Conservation (phyloP, 1,140 invertebrate genomes). For the Drosophila arizonae region DNA sequence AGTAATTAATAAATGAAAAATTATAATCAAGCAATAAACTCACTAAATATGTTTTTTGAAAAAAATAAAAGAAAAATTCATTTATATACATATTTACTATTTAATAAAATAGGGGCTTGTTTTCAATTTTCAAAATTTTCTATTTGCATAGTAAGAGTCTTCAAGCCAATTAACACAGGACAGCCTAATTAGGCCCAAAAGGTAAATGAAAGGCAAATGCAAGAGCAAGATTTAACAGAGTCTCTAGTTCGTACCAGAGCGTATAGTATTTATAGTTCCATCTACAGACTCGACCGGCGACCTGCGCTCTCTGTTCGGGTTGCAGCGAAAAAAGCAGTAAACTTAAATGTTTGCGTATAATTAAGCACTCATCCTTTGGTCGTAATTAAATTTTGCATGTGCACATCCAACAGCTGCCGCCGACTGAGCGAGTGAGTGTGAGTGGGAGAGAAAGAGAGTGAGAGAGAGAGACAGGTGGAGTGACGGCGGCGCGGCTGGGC, state of each 20-base stretch:
- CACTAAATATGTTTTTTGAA: no score
- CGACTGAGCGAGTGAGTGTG: neutral
- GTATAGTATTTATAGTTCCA: slow-evolving; percentile 14
- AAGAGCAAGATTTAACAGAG: slow-evolving; percentile 16
- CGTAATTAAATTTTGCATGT: slow-evolving; percentile 83
- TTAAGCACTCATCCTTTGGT: slow-evolving; percentile 83
- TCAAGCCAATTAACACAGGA: no score
- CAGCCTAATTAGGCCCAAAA: slow-evolving; percentile 33
- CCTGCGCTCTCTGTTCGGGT: slow-evolving; percentile 1
- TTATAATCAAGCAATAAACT: no score
- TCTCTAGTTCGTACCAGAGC: neutral
- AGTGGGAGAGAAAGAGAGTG: neutral
- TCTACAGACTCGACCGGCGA: neutral
- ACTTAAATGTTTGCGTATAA: slow-evolving; percentile 83
- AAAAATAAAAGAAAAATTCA: no score
- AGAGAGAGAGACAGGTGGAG: neutral
- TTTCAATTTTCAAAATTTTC: no score
- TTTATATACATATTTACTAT: no score
- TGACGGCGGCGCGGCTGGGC: neutral
- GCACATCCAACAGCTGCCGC: slow-evolving; percentile 74
- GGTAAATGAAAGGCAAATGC: slow-evolving; percentile 4
- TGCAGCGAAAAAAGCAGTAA: slow-evolving; percentile 73
- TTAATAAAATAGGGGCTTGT: no score
- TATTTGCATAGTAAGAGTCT: no score
- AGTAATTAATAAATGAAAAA: no score